Conservation (phyloP, 2,113 vertebrate species). For the Miniopterus natalensis region DNA sequence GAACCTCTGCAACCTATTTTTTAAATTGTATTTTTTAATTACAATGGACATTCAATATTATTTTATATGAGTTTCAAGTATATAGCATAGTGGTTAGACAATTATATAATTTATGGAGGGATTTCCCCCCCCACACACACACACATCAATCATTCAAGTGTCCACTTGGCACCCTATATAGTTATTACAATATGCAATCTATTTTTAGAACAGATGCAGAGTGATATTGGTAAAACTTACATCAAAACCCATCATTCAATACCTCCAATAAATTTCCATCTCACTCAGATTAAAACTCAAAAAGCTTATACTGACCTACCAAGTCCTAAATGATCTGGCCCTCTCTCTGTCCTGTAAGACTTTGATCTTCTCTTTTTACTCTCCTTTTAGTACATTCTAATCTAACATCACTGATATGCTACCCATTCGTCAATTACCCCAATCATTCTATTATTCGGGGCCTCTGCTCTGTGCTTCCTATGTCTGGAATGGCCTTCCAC, state of each 20-base stretch:
- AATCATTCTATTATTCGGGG: background rate
- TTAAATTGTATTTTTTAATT: background rate
- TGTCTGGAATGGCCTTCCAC: background rate
- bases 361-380: background rate
- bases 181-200: background rate
- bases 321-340: background rate
- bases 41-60: background rate
- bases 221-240: background rate
- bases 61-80: background rate
- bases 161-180: background rate
- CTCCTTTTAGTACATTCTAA: background rate
- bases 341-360: background rate
- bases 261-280: background rate
- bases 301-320: background rate
- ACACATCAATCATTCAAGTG: background rate
- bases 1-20: background rate
- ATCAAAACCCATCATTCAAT: background rate
- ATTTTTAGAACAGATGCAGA: background rate
- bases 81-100: background rate
- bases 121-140: background rate
- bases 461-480: background rate
- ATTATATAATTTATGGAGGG: background rate
- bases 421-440: background rate
- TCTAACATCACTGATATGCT: background rate
- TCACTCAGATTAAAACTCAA: background rate